Conservation (phyloP, 64 coral and sea anemone genomes). For the Orbicella faveolata region DNA sequence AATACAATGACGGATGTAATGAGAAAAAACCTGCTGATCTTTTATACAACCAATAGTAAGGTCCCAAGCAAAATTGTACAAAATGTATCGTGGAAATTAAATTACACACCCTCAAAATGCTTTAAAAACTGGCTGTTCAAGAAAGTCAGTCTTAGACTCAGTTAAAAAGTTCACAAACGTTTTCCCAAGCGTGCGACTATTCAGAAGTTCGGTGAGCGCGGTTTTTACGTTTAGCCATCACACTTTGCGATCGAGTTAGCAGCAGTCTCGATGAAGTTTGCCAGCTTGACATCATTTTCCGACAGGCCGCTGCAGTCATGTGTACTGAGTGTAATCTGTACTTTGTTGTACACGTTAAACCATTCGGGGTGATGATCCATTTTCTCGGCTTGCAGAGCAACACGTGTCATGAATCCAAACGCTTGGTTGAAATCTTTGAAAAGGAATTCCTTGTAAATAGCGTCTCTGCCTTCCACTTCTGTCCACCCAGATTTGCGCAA, state of each 20-base stretch:
- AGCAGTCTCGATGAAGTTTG: slow-evolving; percentile 85
- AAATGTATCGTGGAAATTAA: not conserved
- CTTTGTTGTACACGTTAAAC: slow-evolving; percentile 99
- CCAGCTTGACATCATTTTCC: slow-evolving; percentile 85
- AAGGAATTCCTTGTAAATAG: slow-evolving; percentile 96
- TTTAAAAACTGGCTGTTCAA: too few species aligned
- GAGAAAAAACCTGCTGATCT: not conserved
- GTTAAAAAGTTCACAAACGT: too few species aligned
- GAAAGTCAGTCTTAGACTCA: too few species aligned
- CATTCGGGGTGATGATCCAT: slow-evolving; percentile 99
- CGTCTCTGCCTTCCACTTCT: slow-evolving; percentile 84
- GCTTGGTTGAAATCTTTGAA: slow-evolving; percentile 96
- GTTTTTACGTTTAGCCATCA: too few species aligned
- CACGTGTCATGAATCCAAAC: slow-evolving; percentile 96
- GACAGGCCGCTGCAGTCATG: slow-evolving; percentile 93
- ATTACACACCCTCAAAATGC: not conserved
- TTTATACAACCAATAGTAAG: not conserved
- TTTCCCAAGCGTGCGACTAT: too few species aligned
- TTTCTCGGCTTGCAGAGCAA: slow-evolving; percentile 94
- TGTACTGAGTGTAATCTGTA: slow-evolving; percentile 93
- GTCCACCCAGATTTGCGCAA: slow-evolving; percentile 75
- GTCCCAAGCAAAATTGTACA: not conserved
- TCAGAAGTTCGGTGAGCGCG: too few species aligned
- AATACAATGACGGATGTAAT: too few species aligned
- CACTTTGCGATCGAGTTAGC: slow-evolving; percentile 39